These are phyloP conservation scores for Loxodonta africana DNA, from an alignment of 2,113 vertebrate genomes.

Conservation along the genomic window DNA sequence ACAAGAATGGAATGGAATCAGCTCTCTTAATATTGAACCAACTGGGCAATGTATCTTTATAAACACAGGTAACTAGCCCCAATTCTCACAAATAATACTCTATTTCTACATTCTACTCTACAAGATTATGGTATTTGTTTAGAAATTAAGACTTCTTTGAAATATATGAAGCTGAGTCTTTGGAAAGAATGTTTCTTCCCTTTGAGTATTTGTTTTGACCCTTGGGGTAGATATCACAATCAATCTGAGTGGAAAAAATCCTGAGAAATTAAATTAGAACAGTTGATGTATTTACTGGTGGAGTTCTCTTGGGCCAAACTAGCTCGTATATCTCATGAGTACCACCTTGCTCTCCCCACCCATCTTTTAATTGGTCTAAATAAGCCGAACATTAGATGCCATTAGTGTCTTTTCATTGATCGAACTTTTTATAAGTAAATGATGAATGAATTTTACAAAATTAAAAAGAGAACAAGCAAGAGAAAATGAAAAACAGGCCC, in stretches of 20 bases:
- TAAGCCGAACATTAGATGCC: conserved; percentile 24
- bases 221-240: not conserved
- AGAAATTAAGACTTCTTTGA: conserved; percentile 20
- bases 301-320: conserved; percentile 41
- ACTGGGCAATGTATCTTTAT: not conserved
- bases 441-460: conserved; percentile 45
- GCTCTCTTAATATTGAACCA: conserved; percentile 9
- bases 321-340: not conserved
- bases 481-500: not conserved
- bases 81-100: not conserved
- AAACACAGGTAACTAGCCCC: not conserved
- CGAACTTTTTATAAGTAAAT: conserved; percentile 38
- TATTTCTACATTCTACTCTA: not conserved
- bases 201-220: conserved; percentile 50
- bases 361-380: conserved; percentile 37
- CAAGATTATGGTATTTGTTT: conserved; percentile 15
- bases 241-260: not conserved
- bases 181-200: conserved; percentile 22
- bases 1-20: not conserved
- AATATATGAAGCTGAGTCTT: not conserved
- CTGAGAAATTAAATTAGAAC: conserved; percentile 42
- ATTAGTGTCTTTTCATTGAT: conserved; percentile 35
- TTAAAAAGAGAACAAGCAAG: not conserved
- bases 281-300: conserved; percentile 51
- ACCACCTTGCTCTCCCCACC: not conserved